A percentile compares a stretch with the other conserved stretches of the same genome.
Conservation (phyloP, 2,888 invertebrate species). For the Ametastegia equiseti region DNA sequence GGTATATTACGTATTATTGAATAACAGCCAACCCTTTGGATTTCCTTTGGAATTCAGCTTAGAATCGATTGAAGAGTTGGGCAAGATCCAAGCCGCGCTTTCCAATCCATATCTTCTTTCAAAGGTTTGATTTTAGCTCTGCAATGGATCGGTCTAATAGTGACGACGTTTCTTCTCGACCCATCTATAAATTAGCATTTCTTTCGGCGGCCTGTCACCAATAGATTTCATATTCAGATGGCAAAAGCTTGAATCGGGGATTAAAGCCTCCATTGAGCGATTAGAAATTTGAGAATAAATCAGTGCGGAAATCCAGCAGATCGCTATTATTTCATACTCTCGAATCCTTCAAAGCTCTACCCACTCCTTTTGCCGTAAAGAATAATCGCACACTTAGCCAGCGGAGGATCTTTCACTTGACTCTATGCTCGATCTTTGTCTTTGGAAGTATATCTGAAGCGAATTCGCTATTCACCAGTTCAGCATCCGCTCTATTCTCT, state of each 20-base stretch:
- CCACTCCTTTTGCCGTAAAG: not conserved
- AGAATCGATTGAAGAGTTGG: not conserved
- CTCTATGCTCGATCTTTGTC: too few species aligned
- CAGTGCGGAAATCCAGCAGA: too few species aligned
- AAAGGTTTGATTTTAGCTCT: not conserved
- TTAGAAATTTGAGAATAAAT: conserved; percentile 15
- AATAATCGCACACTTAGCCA: too few species aligned
- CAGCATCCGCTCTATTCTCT: not conserved
- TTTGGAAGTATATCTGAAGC: too few species aligned
- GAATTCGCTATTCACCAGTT: too few species aligned
- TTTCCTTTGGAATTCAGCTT: not conserved
- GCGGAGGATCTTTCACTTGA: too few species aligned
- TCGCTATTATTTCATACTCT: not conserved
- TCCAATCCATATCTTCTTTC: conserved; percentile 43
- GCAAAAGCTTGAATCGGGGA: not conserved
- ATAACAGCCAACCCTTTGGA: not conserved
- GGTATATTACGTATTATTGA: not conserved
- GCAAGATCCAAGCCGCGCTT: conserved; percentile 30
- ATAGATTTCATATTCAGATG: not conserved
- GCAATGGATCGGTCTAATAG: not conserved
- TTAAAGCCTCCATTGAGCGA: not conserved
- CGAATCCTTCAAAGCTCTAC: not conserved
- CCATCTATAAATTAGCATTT: conserved; percentile 5
- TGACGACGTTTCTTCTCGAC: not conserved
- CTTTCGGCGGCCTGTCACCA: not conserved